Base-by-base conservation (phyloP, 2,113 vertebrate genomes). In the Montifringilla adamsi region DNA sequence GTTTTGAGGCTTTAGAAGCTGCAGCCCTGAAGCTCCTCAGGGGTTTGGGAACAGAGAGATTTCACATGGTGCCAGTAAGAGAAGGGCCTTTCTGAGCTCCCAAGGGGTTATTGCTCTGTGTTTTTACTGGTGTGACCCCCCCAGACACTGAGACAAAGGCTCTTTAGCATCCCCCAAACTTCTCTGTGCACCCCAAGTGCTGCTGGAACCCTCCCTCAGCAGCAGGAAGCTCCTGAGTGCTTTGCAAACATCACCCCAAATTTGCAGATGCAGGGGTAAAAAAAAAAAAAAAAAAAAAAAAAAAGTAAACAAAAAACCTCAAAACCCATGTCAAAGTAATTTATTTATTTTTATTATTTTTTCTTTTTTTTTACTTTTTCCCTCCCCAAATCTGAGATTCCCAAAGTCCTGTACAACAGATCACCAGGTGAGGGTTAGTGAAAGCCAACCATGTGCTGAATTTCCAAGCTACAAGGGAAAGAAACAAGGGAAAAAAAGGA, bases 331-430 rank as follows among this genome's bases (percentile, higher is more conserved):
- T 83, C 55, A 90, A 94, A 95, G 60, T 62, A 55, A 39, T 93
- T 97, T 97, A 85, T 97, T 97, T 85, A 1, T 35, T 76, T 94
- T 93, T 77, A 73, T 41, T 85, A 1, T 35, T 76, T 94, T 93
- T 77, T 70, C 13, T 85, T 76, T 53, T 22, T 95, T 94, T 91
- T 93, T 44, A 83, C 28, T 44, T 19, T 9, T n/a, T 2, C 37
- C 31, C n/a, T 60, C 46, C 66, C 30, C 76, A 2, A 22, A 5
- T 78, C 58, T 1, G 31, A 86, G 75, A 81, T 72, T 35, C 93
- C 55, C 33, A 7, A 75, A 75, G 77, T 89, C 64, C 89, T 94
- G 72, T 97, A 97, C 90, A 93, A 76, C 46, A 73, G 76, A 92
- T 84, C 76, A 91, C 82, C 82, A 49, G 23, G 78, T 26, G 81